A percentile compares a stretch with the other conserved stretches of the same genome.
Evolutionary conservation across 1,140 invertebrate species (phyloP).

Genomic region (Rhynchophorus ferrugineus): DNA sequence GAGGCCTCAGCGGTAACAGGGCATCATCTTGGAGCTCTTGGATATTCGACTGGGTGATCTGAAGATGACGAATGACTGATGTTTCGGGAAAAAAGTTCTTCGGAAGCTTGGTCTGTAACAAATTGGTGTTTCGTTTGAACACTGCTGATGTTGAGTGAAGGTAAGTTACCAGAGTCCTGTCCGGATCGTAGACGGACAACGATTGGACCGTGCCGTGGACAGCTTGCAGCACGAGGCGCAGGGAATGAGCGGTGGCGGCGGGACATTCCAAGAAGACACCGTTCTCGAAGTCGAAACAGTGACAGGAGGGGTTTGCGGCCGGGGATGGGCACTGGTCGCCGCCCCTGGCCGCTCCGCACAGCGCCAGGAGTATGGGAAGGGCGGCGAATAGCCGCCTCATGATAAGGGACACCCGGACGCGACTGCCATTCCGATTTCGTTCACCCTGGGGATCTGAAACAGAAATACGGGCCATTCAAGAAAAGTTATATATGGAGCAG

Average conservation of each 20-base stretch:
- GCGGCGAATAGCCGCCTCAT: conserved; percentile 18
- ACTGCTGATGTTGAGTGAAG: background rate
- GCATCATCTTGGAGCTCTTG: conserved; percentile 66
- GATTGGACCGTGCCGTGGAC: conserved; percentile 66
- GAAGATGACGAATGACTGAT: conserved; percentile 67
- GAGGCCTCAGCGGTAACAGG: conserved; percentile 61
- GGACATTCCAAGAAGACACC: conserved; percentile 85
- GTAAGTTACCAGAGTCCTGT: conserved; percentile 51
- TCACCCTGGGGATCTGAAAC: no score
- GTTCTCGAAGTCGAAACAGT: conserved; percentile 86
- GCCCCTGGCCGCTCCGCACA: conserved; percentile 6
- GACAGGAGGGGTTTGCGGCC: conserved; percentile 67
- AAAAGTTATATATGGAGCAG: no score
- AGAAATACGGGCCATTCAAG: no score
- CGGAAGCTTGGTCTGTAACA: conserved; percentile 51
- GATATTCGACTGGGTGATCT: conserved; percentile 71
- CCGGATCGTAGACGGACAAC: conserved; percentile 78
- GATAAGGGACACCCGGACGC: no score
- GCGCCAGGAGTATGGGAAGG: conserved; percentile 9
- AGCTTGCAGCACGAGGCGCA: conserved; percentile 45
- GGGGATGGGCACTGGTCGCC: conserved; percentile 53
- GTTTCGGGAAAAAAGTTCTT: conserved; percentile 62
- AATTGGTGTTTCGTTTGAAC: background rate
- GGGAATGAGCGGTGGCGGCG: conserved; percentile 53
- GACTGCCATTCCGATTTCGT: no score